A percentile compares a stretch with the other conserved stretches of the same genome.
Conservation (phyloP, 1,140 invertebrate genomes). For the Helicoverpa armigera region DNA sequence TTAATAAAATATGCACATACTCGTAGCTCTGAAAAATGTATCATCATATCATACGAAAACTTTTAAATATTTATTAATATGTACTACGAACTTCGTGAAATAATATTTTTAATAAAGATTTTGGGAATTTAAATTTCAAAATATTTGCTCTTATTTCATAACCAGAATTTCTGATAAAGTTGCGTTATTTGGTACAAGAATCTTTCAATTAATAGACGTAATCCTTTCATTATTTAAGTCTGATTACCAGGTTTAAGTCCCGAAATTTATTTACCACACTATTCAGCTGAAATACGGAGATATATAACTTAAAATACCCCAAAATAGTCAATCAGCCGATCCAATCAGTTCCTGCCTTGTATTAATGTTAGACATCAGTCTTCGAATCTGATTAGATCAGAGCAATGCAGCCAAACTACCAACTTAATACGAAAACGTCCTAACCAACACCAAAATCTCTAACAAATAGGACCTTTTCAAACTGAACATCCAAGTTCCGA, state of each 20-base stretch:
- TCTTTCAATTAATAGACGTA: too few relatives aligned
- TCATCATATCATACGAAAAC: too few relatives aligned
- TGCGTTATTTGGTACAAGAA: too few relatives aligned
- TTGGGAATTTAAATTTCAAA: too few relatives aligned
- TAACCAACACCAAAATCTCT: conserved; percentile 44
- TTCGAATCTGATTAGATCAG: conserved; percentile 60
- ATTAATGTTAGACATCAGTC: conserved; percentile 65
- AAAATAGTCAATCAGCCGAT: conserved; percentile 55
- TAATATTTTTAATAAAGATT: too few relatives aligned
- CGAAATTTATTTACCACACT: not conserved
- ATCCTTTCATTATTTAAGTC: too few relatives aligned
- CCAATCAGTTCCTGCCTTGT: conserved; percentile 56
- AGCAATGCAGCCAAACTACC: conserved; percentile 42
- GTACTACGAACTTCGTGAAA: too few relatives aligned
- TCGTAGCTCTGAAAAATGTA: too few relatives aligned
- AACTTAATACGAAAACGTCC: conserved; percentile 40
- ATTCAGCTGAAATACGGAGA: conserved; percentile 11
- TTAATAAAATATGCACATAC: too few relatives aligned
- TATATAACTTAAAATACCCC: conserved; percentile 43
- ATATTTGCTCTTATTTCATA: too few relatives aligned
- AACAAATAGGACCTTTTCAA: conserved; percentile 56
- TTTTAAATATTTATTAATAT: too few relatives aligned
- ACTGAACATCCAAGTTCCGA: conserved; percentile 29
- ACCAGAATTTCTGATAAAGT: too few relatives aligned
- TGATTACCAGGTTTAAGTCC: not conserved